These are phyloP conservation scores for Tyrophagus putrescentiae DNA, from an alignment of 1,140 invertebrate genomes.

Conservation along the genomic window DNA sequence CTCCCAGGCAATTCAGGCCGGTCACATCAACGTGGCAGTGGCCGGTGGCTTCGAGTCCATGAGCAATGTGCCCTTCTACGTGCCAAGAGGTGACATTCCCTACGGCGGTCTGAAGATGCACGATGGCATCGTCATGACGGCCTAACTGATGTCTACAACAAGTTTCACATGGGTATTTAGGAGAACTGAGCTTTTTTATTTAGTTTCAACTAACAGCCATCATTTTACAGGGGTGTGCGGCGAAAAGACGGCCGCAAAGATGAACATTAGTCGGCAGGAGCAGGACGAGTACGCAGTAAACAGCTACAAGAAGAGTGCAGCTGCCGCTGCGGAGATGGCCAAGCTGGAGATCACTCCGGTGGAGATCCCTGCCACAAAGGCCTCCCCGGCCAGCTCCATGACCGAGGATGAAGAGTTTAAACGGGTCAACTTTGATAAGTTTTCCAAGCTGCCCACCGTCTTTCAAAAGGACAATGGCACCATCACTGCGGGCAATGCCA, in stretches of 20 bases:
- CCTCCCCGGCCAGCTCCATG: slow-evolving; percentile 55
- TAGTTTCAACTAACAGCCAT: too few relatives aligned
- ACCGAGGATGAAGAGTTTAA: slow-evolving; percentile 90
- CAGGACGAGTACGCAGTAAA: slow-evolving; percentile 88
- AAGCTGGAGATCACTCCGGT: slow-evolving; percentile 65
- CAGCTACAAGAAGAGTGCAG: slow-evolving; percentile 74
- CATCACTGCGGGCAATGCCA: slow-evolving; percentile 95
- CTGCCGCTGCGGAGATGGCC: slow-evolving; percentile 45
- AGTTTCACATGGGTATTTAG: slow-evolving; percentile 99
- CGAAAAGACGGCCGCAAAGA: slow-evolving; percentile 89
- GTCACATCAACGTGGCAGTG: slow-evolving; percentile 32
- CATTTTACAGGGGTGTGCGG: too few relatives aligned
- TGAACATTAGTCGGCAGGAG: slow-evolving; percentile 61
- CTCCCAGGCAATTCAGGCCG: slow-evolving; percentile 40
- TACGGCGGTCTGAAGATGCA: slow-evolving; percentile 82
- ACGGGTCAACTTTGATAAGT: slow-evolving; percentile 85
- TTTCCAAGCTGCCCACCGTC: slow-evolving; percentile 69
- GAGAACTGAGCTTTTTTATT: too few relatives aligned
- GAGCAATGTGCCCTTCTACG: slow-evolving; percentile 48
- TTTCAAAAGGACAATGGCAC: slow-evolving; percentile 63
- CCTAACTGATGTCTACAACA: slow-evolving; percentile 91
- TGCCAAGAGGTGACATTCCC: slow-evolving; percentile 66
- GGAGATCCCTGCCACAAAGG: slow-evolving; percentile 56
- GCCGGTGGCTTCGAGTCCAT: slow-evolving; percentile 32
- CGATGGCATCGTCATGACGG: slow-evolving; percentile 93